These are phyloP conservation scores for Drosophila sordidapex DNA, from an alignment of 2,888 invertebrate genomes.

Conservation along the genomic window DNA sequence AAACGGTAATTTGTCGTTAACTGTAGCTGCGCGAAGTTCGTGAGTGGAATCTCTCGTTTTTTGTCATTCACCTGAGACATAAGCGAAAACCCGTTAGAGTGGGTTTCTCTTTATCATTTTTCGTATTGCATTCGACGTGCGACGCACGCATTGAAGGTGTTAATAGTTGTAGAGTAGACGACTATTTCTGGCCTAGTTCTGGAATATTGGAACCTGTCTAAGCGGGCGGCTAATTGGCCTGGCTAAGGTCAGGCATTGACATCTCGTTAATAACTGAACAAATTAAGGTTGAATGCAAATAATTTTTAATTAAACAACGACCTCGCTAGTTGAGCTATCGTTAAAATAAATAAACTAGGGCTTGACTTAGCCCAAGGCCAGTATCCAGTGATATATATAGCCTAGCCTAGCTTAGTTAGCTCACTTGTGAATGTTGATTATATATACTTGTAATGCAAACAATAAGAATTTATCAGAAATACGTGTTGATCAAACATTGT, in stretches of 20 bases:
- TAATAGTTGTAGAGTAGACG: neutral
- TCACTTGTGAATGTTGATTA: neutral
- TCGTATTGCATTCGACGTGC: constrained; percentile 21
- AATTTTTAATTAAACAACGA: constrained; percentile 12
- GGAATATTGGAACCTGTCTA: constrained; percentile 18
- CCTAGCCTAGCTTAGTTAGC: neutral
- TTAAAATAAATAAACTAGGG: constrained; percentile 33
- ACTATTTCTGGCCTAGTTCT: constrained; percentile 37
- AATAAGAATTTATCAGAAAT: neutral
- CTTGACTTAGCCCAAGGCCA: constrained; percentile 11
- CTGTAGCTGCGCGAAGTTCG: constrained; percentile 60
- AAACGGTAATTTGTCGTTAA: constrained; percentile 79
- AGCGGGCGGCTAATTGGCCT: constrained; percentile 21
- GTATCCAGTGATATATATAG: neutral
- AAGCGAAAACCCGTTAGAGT: constrained; percentile 62
- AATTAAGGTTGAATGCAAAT: constrained; percentile 71
- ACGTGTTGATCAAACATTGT: neutral
- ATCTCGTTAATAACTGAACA: constrained; percentile 13
- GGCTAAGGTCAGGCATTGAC: constrained; percentile 35
- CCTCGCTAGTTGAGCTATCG: constrained; percentile 15
- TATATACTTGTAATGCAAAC: neutral
- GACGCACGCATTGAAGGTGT: constrained; percentile 10
- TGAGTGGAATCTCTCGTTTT: constrained; percentile 72
- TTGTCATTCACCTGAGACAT: constrained; percentile 2
- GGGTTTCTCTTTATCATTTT: constrained; percentile 15